Evolutionary conservation across 2,797 vertebrate genomes (phyloP), one percentile per base, ranked within the genome.

Genomic region (Poeciliopsis turneri): DNA sequence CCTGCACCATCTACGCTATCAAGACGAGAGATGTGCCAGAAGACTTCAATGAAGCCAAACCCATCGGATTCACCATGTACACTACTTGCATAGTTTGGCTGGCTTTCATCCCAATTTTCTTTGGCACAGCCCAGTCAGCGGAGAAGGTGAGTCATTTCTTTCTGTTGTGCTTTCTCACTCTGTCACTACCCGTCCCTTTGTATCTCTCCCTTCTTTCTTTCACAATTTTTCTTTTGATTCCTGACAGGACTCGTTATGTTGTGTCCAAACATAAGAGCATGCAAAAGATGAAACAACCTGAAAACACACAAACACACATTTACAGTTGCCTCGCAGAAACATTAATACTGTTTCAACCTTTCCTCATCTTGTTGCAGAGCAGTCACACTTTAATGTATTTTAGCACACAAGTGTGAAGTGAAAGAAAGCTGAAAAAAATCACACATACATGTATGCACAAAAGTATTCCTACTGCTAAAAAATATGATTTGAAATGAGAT

Each of bases 31-130:
- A 99, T 81, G 98, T 99, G 88, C 98, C 98, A 0, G 98, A 99
- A 95, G 99, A 99, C 94, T 99, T 99, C 96, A 99, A 99, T 36
- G 98, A 99, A 93, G 98, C 98, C 89, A 99, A 99, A 80, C 98
- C 98, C 92, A 99, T 99, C 88, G 98, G 98, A 92, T 99, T 99
- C 94, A 99, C 98, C 85, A 99, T 99, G 98, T 99, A 99, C 93
- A 99, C 98, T 82, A 99, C 98, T 61, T 99, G 98, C 94, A 99
- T 99, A 91, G 98, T 99, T 41, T 99, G 98, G 98, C 96, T 99
- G 92, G 98, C 98, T 94, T 99, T 99, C 95, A 99, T 99, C 92
- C 98, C 98, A 20, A 99, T 99, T 93, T 99, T 99, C 97, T 99
- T 99, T 95, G 98, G 98, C 94, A 99, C 98, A 47, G 98, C 98